These are phyloP conservation scores for Aulostomus chinensis DNA, from an alignment of 2,797 vertebrate species.

Conservation along the genomic window DNA sequence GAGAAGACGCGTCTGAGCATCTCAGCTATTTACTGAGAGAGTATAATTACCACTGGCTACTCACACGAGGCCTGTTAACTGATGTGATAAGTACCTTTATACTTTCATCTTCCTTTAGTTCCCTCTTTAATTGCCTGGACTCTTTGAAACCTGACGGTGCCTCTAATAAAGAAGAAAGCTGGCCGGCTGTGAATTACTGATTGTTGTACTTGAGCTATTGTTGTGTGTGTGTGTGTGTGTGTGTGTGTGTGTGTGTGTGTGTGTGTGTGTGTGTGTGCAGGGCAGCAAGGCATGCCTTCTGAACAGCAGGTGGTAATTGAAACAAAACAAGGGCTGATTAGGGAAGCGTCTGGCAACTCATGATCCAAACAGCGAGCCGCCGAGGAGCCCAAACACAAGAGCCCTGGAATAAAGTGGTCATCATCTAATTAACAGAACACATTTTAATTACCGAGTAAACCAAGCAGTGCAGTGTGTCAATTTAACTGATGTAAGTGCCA, in stretches of 20 bases:
- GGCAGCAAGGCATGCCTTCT: constrained; percentile 94
- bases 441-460: constrained; percentile 99
- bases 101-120: constrained; percentile 80
- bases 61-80: constrained; percentile 71
- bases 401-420: constrained; percentile 99
- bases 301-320: constrained; percentile 99
- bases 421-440: constrained; percentile 99
- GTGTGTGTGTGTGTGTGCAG: constrained; percentile 25
- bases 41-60: constrained; percentile 83
- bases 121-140: constrained; percentile 88
- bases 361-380: constrained; percentile 98
- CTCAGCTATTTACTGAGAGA: constrained; percentile 74
- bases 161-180: constrained; percentile 79
- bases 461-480: constrained; percentile 99
- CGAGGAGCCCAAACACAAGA: constrained; percentile 92
- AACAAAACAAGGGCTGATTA: constrained; percentile 99
- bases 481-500: constrained; percentile 99
- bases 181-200: constrained; percentile 86
- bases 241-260: constrained; percentile 28
- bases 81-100: constrained; percentile 88
- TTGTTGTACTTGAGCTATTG: constrained; percentile 88
- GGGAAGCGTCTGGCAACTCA: constrained; percentile 98
- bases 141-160: constrained; percentile 88
- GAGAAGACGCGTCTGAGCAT: constrained; percentile 51
- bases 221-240: constrained; percentile 75